Evolutionary conservation across 30 jellyfish, hydroid and myxozoan genomes (phyloP).

Genomic region (Chrysaora quinquecirrha): DNA sequence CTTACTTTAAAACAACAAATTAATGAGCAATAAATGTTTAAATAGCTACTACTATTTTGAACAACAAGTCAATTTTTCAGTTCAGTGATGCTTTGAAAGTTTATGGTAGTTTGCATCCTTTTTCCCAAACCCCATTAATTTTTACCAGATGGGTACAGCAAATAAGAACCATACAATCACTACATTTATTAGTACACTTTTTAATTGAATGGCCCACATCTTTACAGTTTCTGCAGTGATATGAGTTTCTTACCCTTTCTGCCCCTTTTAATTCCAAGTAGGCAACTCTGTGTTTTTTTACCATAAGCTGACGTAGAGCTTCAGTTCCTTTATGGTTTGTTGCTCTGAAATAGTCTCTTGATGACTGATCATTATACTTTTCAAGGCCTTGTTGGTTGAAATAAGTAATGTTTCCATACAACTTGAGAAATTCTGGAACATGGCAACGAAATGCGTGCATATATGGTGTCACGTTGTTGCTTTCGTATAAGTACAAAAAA

Average conservation of each 20-base stretch:
- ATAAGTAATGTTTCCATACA: background rate
- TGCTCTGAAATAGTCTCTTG: constrained; percentile 1
- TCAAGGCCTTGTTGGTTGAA: constrained; percentile 12
- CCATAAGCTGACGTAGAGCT: constrained; percentile 1
- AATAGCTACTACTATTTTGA: too few species aligned
- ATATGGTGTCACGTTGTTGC: too few species aligned
- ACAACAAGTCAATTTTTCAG: too few species aligned
- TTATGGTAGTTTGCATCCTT: background rate
- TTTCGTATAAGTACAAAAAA: too few species aligned
- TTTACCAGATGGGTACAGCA: constrained; percentile 33
- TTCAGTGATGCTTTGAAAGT: too few species aligned
- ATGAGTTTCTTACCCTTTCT: background rate
- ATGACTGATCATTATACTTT: constrained; percentile 6
- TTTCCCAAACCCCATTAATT: background rate
- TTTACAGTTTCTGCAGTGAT: background rate
- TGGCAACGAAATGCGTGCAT: too few species aligned
- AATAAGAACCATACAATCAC: constrained; percentile 7
- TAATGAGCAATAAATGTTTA: too few species aligned
- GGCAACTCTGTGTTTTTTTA: background rate
- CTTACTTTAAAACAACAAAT: too few species aligned
- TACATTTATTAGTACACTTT: background rate
- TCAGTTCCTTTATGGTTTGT: constrained; percentile 10
- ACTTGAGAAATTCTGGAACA: too few species aligned
- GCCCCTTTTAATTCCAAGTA: background rate
- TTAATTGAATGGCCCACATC: background rate